Percentiles rank a stretch among this genome's conserved stretches.
Conservation (phyloP, 2,888 invertebrate genomes). For the Epinotia brunnichana region DNA sequence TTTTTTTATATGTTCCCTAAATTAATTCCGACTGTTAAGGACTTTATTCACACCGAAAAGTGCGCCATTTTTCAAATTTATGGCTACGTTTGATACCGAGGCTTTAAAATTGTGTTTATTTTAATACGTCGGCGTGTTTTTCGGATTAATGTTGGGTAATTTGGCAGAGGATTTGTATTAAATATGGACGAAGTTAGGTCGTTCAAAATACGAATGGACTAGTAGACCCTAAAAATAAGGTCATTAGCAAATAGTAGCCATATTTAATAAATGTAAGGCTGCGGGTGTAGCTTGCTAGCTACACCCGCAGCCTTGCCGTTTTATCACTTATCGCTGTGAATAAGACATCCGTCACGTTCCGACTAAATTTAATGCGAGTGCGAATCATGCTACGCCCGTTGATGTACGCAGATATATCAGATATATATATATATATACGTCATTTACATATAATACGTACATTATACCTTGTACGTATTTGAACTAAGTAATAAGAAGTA, state of each 20-base stretch:
- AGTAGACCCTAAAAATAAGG: neutral
- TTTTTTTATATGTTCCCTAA: conserved; percentile 51
- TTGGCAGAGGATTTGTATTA: conserved; percentile 31
- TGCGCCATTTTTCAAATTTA: conserved; percentile 35
- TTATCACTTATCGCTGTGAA: too few relatives aligned
- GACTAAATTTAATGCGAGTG: too few relatives aligned
- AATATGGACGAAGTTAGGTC: conserved; percentile 27
- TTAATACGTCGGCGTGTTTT: conserved; percentile 26
- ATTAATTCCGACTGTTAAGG: conserved; percentile 51
- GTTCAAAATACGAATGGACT: neutral
- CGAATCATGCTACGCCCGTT: too few relatives aligned
- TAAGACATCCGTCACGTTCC: too few relatives aligned
- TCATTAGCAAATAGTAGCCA: neutral
- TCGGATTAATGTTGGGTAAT: conserved; percentile 32
- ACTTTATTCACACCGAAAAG: conserved; percentile 40
- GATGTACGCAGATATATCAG: too few relatives aligned
- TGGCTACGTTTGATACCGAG: conserved; percentile 10
- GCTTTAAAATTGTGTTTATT: conserved; percentile 12
- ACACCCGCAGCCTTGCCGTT: too few relatives aligned
- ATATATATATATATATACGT: too few relatives aligned
- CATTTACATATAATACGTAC: too few relatives aligned
- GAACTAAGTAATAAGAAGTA: too few relatives aligned
- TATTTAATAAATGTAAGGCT: neutral
- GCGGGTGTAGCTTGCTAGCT: too few relatives aligned
- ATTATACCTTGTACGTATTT: too few relatives aligned